A percentile compares a stretch with the other conserved stretches of the same genome.
Evolutionary conservation across 2,888 invertebrate species (phyloP).

Genomic region (Stenotaenia linearis): DNA sequence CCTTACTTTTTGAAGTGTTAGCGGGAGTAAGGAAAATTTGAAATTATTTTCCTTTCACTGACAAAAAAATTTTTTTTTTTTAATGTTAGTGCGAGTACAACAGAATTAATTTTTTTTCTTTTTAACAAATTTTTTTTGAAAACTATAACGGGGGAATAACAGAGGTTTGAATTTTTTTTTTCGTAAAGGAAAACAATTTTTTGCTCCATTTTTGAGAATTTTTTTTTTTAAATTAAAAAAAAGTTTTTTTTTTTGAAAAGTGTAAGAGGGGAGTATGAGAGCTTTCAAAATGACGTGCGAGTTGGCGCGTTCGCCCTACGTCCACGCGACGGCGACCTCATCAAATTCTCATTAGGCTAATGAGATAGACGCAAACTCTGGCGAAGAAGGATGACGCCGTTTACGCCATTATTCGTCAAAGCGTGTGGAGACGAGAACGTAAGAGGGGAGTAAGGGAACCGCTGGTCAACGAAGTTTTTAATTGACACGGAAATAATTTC

Average conservation of each 20-base stretch:
- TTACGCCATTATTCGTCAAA: not conserved
- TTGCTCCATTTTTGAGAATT: too few species aligned
- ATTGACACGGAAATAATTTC: not conserved
- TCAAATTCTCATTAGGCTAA: slow-evolving; percentile 19
- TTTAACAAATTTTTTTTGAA: too few species aligned
- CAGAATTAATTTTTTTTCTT: too few species aligned
- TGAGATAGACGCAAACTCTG: slow-evolving; percentile 4
- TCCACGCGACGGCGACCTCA: slow-evolving; percentile 15
- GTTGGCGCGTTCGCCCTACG: not conserved
- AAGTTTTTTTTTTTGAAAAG: too few species aligned
- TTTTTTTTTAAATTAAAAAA: not conserved
- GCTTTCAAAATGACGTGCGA: not conserved
- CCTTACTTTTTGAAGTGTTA: too few species aligned
- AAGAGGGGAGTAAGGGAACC: not conserved
- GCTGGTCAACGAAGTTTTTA: not conserved
- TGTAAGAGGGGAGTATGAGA: not conserved
- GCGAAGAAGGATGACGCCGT: not conserved
- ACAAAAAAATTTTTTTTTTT: too few species aligned
- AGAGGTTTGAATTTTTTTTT: too few species aligned
- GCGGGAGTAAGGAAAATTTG: too few species aligned
- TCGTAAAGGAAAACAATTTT: too few species aligned
- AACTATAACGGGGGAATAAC: not conserved
- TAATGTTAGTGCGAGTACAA: too few species aligned
- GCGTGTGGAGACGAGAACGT: not conserved
- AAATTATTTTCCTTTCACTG: too few species aligned